Evolutionary conservation across 2,113 vertebrate genomes (phyloP).

Genomic region (Gulo gulo): DNA sequence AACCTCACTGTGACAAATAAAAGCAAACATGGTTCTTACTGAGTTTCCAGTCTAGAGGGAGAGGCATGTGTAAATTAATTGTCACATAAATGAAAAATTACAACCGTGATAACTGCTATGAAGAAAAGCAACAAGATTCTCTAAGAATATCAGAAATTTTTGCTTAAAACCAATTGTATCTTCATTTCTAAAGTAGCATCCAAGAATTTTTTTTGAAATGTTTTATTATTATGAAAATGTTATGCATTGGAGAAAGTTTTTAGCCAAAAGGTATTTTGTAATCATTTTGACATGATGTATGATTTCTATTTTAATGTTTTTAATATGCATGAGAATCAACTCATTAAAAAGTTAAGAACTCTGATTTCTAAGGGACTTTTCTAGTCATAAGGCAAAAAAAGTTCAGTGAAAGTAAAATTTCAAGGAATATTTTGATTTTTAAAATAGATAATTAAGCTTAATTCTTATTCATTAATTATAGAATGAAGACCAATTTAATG

Average conservation of each 20-base stretch:
- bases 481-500: conserved; percentile 20
- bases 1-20: neutral
- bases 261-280: neutral
- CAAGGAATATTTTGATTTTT: conserved; percentile 30
- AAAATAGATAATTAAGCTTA: neutral
- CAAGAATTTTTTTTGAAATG: neutral
- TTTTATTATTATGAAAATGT: neutral
- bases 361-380: neutral
- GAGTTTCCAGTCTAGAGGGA: neutral
- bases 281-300: neutral
- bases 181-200: neutral
- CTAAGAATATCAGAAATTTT: neutral
- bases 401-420: neutral
- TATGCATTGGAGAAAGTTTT: neutral
- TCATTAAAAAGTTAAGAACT: conserved; percentile 6
- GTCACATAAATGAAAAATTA: neutral
- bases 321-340: neutral
- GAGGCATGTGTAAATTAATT: neutral
- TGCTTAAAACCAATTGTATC: neutral
- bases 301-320: conserved; percentile 3
- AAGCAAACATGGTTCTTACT: neutral
- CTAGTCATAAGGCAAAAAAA: neutral
- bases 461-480: neutral
- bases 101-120: neutral
- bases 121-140: neutral